phyloP scores from a whole-genome alignment of 2,113 vertebrate species.

The Chloebia gouldiae region DNA sequence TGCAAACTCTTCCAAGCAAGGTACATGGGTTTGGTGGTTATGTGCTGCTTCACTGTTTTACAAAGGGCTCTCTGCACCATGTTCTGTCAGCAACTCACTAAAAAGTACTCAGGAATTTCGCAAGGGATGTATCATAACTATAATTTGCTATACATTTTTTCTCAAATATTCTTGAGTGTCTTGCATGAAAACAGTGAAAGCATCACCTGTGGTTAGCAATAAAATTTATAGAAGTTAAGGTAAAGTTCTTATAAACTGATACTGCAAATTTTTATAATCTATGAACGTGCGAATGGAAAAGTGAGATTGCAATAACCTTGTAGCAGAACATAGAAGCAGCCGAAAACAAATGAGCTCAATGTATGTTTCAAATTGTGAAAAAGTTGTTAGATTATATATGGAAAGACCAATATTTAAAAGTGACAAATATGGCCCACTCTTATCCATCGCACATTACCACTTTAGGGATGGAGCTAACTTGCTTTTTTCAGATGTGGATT shows the following conservation, averaged over 20 bases:
- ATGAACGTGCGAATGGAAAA: neutral
- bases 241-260: neutral
- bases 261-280: neutral
- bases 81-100: neutral
- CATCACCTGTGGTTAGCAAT: neutral
- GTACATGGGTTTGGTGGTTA: neutral
- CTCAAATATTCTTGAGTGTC: neutral
- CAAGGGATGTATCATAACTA: neutral
- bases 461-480: neutral
- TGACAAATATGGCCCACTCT: neutral
- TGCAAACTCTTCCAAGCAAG: neutral
- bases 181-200: neutral
- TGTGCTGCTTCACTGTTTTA: neutral
- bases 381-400: neutral
- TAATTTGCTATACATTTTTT: neutral
- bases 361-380: neutral
- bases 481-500: neutral
- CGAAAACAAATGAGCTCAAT: neutral
- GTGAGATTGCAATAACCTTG: neutral
- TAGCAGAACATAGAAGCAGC: neutral
- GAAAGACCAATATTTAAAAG: neutral
- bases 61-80: accelerated
- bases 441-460: neutral
- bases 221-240: neutral
- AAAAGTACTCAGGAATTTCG: neutral